Conservation (phyloP, 2,797 vertebrate species). For the Acomys russatus region DNA sequence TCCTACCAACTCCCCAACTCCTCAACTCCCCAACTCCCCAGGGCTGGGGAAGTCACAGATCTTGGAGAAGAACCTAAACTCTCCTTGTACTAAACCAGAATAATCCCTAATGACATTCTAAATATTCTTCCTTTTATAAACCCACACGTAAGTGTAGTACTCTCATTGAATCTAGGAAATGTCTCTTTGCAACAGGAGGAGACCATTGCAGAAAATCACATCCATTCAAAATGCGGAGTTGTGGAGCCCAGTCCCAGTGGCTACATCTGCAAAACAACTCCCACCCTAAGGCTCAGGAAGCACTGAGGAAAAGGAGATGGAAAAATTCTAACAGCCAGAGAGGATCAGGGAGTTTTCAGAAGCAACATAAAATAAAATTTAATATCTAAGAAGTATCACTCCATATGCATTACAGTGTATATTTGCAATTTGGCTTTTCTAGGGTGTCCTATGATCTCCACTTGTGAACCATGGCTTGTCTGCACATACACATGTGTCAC, state of each 20-base stretch:
- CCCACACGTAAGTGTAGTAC: background rate
- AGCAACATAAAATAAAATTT: background rate
- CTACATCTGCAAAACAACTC: background rate
- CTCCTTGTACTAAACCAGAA: background rate
- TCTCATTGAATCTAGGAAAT: background rate
- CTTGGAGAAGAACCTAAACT: background rate
- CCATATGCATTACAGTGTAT: background rate
- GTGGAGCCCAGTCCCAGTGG: background rate
- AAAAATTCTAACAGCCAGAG: background rate
- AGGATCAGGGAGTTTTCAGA: background rate
- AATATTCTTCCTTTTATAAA: background rate
- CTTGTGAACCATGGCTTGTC: background rate
- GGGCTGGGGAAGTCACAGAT: background rate
- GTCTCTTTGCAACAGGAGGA: background rate
- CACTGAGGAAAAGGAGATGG: background rate
- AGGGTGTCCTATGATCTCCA: background rate
- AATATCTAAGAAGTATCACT: background rate
- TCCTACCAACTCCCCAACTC: too few relatives aligned
- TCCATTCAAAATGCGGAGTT: background rate
- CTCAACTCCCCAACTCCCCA: background rate
- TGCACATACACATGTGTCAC: background rate
- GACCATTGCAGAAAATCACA: background rate
- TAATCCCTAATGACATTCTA: background rate
- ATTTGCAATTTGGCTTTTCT: background rate
- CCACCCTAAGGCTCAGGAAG: background rate